Base-by-base conservation (phyloP, 2,797 vertebrate species). In the Discoglossus pictus region DNA sequence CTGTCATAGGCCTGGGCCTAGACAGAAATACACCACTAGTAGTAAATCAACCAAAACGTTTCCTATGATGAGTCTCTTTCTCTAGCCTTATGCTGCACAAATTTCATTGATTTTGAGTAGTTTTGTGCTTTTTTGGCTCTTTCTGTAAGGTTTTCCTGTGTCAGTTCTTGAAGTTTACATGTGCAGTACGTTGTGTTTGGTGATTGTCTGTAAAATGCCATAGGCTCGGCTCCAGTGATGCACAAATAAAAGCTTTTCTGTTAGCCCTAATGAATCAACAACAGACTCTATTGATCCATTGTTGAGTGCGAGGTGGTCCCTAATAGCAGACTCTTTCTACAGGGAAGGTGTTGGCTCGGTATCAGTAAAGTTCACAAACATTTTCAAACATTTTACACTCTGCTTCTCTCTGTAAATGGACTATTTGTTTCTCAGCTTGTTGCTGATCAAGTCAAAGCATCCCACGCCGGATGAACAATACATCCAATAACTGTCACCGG, bases 341-440 rank as follows among this genome's bases (percentile, higher is more conserved):
- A 0, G 60, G 40, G 17, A 42, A 68, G 0, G 0, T 62, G 35
- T 52, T 2, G 6, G 61, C 65, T 73, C 25, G 34, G 76, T 52
- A 38, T 73, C 50, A 70, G 51, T 48, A 20, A 50, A 69, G 34
- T 76, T 76, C 63, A 20, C 39, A 71, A 40, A 24, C 31, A 48
- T 73, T 78, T 78, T 17, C 21, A 71, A 77, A 27, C 13, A 52
- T 75, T 76, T 75, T 74, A 73, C 64, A 73, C 55, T 74, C 61
- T 68, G 58, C 40, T 80, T 79, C 75, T 73, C 73, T 62, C 52
- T 69, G 66, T 80, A 74, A 80, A 77, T 75, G 68, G 36, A 56
- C 76, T 76, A 68, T 76, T 82, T 80, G 51, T 20, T 78, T 79
- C 75, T 74, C 69, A 71, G 17, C 31, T 69, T 74, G 39, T 63